A percentile compares a stretch with the other conserved stretches of the same genome.
phyloP scores from a whole-genome alignment of 2,888 invertebrate species.

The Ophonus ardosiacus region DNA sequence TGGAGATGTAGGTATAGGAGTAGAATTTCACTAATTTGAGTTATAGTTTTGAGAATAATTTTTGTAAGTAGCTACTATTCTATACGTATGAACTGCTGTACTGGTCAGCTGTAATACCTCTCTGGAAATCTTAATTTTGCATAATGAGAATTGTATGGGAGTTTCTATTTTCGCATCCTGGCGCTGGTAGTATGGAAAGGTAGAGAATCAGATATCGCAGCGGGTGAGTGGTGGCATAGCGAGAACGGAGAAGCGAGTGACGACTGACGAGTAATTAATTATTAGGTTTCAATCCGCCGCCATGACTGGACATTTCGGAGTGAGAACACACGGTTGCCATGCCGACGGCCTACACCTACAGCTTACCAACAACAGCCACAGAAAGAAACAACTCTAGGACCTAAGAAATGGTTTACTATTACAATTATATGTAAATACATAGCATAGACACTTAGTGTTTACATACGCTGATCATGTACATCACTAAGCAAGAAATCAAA shows the following conservation, averaged over 20 bases:
- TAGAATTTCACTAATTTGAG: no score
- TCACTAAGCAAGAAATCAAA: no score
- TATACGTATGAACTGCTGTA: no score
- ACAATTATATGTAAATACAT: no score
- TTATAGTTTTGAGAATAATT: no score
- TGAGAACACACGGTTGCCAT: conserved; percentile 69
- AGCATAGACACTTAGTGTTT: no score
- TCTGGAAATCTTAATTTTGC: background rate
- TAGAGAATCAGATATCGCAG: background rate
- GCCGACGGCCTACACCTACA: conserved; percentile 68
- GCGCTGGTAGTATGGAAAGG: background rate
- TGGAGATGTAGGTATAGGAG: no score
- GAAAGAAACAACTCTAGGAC: conserved; percentile 69
- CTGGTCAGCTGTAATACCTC: no score
- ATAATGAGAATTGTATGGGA: background rate
- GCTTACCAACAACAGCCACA: conserved; percentile 68
- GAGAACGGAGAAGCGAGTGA: conserved; percentile 4
- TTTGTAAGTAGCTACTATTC: no score
- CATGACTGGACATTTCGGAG: conserved; percentile 71
- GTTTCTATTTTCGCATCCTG: conserved; percentile 10
- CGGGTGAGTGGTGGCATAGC: conserved; percentile 28
- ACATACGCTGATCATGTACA: no score
- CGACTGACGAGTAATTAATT: conserved; percentile 72
- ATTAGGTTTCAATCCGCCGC: conserved; percentile 74
- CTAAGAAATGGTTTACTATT: background rate